Evolutionary conservation across 2,113 vertebrate genomes (phyloP), one percentile per base, ranked within the genome.

Genomic region (Rissa tridactyla): DNA sequence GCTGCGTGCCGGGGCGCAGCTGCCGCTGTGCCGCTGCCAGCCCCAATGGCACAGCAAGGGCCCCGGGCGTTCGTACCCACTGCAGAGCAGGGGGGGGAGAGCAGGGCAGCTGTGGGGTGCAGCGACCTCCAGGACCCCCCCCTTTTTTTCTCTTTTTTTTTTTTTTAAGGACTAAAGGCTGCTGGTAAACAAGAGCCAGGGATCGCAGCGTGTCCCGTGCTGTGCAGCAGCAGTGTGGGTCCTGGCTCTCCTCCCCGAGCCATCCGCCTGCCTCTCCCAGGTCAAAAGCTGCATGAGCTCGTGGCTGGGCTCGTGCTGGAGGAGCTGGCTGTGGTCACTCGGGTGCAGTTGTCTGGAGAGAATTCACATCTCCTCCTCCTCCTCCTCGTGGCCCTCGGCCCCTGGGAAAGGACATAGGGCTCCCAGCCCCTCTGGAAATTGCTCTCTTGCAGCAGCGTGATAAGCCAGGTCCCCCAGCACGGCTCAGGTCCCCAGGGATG

Each of bases 81-180:
- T 6, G 36, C 23, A 38, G 38, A 38, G 38, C 38, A 8, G 0
- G 3, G 1, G 25, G 30, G 36, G 44, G 11, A 6, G 8, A 38
- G 13, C 15, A 20, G 75, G 46, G 54, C 0, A 5, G 6, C 26
- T 0, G 3, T 1, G 60, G 66, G 52, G 2, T 5, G 16, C 38
- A 38, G 44, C n/a, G 15, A 8, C 77, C 36, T 30, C 58, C 1
- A 2, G 46, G 22, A 46, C 8, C 8, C 10, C 2, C 6, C 21
- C 12, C 40, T 40, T 40, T 14, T 30, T 12, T 5, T 20, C 20
- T 20, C 23, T 23, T n/a, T 22, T 5, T 30, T 30, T 61, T 32
- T 8, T 26, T 55, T 30, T 10, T 13, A 17, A 15, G 9, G 40
- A 16, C 15, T 15, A 2, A 66, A 86, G 8, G 27, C 46, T 25